Percentiles rank a stretch among this genome's conserved stretches.
phyloP scores from a whole-genome alignment of 2,113 vertebrate species.

The Meriones unguiculatus region DNA sequence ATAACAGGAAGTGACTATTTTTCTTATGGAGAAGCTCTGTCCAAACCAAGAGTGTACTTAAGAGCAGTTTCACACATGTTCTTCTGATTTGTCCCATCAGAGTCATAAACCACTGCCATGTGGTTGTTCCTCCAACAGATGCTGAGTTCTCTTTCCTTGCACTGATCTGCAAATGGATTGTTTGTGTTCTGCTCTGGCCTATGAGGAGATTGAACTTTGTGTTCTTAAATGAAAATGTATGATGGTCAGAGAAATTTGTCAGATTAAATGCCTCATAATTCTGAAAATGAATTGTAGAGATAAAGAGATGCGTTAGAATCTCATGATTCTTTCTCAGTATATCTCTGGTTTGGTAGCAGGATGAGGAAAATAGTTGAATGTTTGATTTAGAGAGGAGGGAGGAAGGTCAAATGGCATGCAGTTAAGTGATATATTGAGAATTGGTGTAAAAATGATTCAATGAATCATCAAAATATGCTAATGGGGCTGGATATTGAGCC shows the following conservation, averaged over 20 bases:
- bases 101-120: not conserved
- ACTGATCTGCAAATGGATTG: not conserved
- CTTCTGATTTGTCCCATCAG: not conserved
- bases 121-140: constrained; percentile 8
- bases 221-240: constrained; percentile 29
- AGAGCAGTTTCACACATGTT: not conserved
- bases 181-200: not conserved
- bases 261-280: constrained; percentile 38
- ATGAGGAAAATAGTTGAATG: not conserved
- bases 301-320: constrained; percentile 2
- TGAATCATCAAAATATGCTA: not conserved
- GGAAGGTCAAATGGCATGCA: not conserved
- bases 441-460: constrained; percentile 33
- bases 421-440: not conserved
- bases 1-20: not conserved
- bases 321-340: not conserved
- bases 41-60: not conserved
- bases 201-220: not conserved
- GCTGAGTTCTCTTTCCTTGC: not conserved
- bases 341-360: not conserved
- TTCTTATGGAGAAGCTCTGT: constrained; percentile 36
- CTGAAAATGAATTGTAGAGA: constrained; percentile 27
- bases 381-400: not conserved
- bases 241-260: constrained; percentile 49
- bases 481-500: no score